Evolutionary conservation across 2,797 vertebrate species (phyloP), one percentile per base, ranked within the genome.

Genomic region (Pseudochirops corinnae): DNA sequence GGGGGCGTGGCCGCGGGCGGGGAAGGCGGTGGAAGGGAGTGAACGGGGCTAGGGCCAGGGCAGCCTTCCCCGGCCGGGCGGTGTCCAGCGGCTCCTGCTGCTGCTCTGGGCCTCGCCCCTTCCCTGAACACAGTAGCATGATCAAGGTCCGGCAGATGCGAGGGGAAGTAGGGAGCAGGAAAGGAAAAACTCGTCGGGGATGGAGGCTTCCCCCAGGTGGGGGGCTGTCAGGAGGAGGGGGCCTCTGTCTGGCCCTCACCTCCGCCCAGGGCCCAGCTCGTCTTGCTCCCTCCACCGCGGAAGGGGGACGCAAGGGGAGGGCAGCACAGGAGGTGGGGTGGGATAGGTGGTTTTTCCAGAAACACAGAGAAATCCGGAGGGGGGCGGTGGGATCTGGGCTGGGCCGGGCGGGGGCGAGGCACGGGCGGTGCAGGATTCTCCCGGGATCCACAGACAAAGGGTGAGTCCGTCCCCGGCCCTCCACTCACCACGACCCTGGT

Each of bases 311-410:
- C 39, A 46, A 7, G 55, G 39, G 4, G 13, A 1, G 4, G 28
- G 67, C 0, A 52, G 52, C 52, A 52, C 52, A 52, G 52, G 0
- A 18, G 16, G 29, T 12, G 29, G 29, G n/a, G 6, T 21, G 62
- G 55, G 50, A 39, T 31, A 0, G n/a, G 24, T 14, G 16, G 93
- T 53, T 60, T 52, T 91, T 39, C 92, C 56, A 82, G 94, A 95
- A 92, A 82, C 92, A 93, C 90, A 94, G 96, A 95, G 94, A 93
- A 87, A 92, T 94, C 93, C 55, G 96, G 91, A 93, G 94, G 56
- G 56, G 33, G 55, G 33, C 33, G 33, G 9, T 29, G 50, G 16
- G 57, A 28, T 33, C 91, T 2, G 50, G 52, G 91, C 24, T 21
- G 55, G 26, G 21, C 31, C 31, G 56, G 31, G 16, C 31, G n/a